phyloP scores from a whole-genome alignment of 2,888 invertebrate species.

The Mycalesis mineus region DNA sequence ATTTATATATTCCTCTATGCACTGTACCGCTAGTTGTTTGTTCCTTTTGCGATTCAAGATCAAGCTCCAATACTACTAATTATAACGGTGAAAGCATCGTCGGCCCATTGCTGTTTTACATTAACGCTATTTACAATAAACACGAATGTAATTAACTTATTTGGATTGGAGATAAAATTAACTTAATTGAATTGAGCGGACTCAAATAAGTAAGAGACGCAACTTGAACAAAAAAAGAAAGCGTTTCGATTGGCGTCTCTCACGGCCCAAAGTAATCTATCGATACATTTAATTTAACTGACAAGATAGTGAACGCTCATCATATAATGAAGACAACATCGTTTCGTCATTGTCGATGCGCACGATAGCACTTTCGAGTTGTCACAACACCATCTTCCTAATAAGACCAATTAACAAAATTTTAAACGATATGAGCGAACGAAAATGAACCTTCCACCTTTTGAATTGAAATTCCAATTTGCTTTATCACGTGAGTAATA shows the following conservation, averaged over 20 bases:
- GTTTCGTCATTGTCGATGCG: conserved; percentile 78
- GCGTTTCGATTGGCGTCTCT: conserved; percentile 66
- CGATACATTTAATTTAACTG: conserved; percentile 78
- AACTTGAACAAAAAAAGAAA: conserved; percentile 49
- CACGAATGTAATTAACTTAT: conserved; percentile 14
- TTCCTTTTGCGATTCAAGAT: conserved; percentile 40
- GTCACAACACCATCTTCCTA: conserved; percentile 78
- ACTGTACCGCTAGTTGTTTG: conserved; percentile 47
- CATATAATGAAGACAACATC: conserved; percentile 78
- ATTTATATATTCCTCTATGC: conserved; percentile 53
- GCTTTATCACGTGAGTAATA: conserved; percentile 34
- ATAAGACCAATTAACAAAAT: conserved; percentile 77
- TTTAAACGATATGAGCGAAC: conserved; percentile 43
- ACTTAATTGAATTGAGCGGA: conserved; percentile 12
- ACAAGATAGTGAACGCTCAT: conserved; percentile 77
- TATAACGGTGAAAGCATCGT: conserved; percentile 15
- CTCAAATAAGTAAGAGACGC: conserved; percentile 20
- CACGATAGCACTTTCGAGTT: conserved; percentile 77
- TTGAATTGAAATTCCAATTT: conserved; percentile 43
- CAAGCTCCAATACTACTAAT: conserved; percentile 21
- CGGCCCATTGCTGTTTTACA: conserved; percentile 3
- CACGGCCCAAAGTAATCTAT: conserved; percentile 75
- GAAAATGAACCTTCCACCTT: conserved; percentile 54
- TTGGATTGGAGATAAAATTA: conserved; percentile 17
- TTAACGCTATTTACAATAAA: conserved; percentile 9